Percentiles rank a stretch among this genome's conserved stretches.
Evolutionary conservation across 2,797 vertebrate genomes (phyloP).

Genomic region (Tachyglossus aculeatus): DNA sequence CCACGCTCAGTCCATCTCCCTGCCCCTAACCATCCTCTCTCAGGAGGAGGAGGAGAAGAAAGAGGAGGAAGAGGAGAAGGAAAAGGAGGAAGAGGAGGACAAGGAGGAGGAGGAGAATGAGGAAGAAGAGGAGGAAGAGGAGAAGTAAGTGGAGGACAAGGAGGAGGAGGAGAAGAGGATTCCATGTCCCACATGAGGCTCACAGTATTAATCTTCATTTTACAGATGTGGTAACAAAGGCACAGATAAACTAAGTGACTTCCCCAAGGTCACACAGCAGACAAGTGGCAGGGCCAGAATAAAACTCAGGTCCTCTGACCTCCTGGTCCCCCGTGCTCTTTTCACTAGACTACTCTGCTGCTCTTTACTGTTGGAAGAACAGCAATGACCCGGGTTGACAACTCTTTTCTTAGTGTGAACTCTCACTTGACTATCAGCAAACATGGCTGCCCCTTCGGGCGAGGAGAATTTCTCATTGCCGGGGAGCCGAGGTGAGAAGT

Average conservation of each 20-base stretch:
- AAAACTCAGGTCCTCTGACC: not conserved
- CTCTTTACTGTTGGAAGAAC: too few species aligned
- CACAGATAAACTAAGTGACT: not conserved
- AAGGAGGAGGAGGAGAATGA: not conserved
- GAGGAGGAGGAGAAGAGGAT: too few species aligned
- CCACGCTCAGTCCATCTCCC: too few species aligned
- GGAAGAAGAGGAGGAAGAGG: accelerated
- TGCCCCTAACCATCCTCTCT: too few species aligned
- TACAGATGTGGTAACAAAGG: too few species aligned
- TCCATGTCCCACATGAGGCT: too few species aligned
- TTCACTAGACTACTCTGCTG: not conserved
- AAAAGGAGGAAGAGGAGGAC: too few species aligned
- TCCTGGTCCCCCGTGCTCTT: not conserved
- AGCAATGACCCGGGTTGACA: constrained; percentile 52
- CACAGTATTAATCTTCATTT: too few species aligned
- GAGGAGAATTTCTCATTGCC: constrained; percentile 67
- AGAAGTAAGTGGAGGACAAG: too few species aligned
- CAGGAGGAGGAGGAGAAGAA: accelerated
- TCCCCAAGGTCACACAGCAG: constrained; percentile 13
- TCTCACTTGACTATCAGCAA: constrained; percentile 61
- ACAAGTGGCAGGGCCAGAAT: constrained; percentile 47
- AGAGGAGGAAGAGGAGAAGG: not conserved
- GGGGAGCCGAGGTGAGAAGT: not conserved
- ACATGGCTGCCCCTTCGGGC: constrained; percentile 52
- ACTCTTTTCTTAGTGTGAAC: constrained; percentile 66